Conservation (phyloP, 2,888 invertebrate genomes). For the Dryomyza anilis region DNA sequence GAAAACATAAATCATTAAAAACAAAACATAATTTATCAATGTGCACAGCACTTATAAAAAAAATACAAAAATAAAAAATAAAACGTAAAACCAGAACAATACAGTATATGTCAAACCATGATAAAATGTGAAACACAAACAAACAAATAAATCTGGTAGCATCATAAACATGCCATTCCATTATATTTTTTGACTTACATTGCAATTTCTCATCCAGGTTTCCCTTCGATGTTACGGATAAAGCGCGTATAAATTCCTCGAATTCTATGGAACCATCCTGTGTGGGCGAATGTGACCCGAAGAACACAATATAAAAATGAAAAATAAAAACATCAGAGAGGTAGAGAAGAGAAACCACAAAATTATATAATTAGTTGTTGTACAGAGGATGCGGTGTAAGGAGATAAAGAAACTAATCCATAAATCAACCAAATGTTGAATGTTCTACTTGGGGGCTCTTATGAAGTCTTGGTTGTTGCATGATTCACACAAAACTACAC, state of each 20-base stretch:
- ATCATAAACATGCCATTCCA: background rate
- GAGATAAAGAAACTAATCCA: slow-evolving; percentile 29
- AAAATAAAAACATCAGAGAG: background rate
- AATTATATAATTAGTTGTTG: slow-evolving; percentile 30
- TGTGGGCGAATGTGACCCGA: background rate
- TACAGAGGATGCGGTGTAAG: background rate
- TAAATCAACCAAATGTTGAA: slow-evolving; percentile 31
- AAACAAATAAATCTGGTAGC: slow-evolving; percentile 1
- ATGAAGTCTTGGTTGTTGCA: too few relatives aligned
- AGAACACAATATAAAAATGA: slow-evolving; percentile 2
- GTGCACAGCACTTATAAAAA: too few relatives aligned
- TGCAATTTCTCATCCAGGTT: slow-evolving; percentile 98
- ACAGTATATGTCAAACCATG: background rate
- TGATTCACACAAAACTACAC: too few relatives aligned
- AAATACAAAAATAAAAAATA: too few relatives aligned
- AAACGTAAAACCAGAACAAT: background rate
- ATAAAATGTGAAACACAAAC: too few relatives aligned
- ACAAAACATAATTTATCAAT: too few relatives aligned
- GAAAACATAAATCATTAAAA: too few relatives aligned
- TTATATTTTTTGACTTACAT: slow-evolving; percentile 74
- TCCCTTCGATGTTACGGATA: slow-evolving; percentile 98
- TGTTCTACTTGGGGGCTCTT: too few relatives aligned
- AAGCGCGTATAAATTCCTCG: slow-evolving; percentile 97
- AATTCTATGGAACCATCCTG: slow-evolving; percentile 99
- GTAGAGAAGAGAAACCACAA: slow-evolving; percentile 17